Evolutionary conservation across 2,797 vertebrate genomes (phyloP), one percentile per base, ranked within the genome.

Genomic region (Carcharodon carcharias): DNA sequence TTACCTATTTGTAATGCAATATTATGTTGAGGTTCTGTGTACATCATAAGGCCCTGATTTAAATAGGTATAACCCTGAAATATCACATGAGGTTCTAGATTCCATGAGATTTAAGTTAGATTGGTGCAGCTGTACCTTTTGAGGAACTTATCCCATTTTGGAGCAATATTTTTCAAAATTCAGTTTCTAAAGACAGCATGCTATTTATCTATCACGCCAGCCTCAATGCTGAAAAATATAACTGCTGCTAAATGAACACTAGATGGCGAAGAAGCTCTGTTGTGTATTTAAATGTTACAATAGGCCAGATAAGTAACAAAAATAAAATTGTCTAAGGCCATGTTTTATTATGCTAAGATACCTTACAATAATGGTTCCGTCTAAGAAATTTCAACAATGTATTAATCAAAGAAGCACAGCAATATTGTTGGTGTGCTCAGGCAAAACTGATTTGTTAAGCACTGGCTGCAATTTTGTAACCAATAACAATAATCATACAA

Each of bases 211-310:
- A 45, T n/a, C 35, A 67, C 2, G 35, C 35, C 65, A 63, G 40
- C 92, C 92, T 45, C 26, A 73, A 73, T 16, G 4, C 67, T 7
- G 67, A 14, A 95, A 63, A 93, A 67, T 9, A 45, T 85, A 93
- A 93, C 9, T 93, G 63, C 18, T 67, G 7, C 28, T 71, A 77
- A 95, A 77, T 95, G 94, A 73, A 95, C 94, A 95, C 94, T 95
- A 95, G 94, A 95, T 95, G 94, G 94, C 94, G 94, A 95, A n/a
- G 94, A 77, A 54, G 94, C 31, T 93, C 94, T 95, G 94, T 28
- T 95, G 31, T 95, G 69, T 31, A 77, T 77, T 95, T 95, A 35
- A 77, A 71, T 77, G 16, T 56, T 95, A 69, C 69, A 18, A 6
- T 35, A 45, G 23, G 40, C 4, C n/a, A 93, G n/a, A 45, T 65